Percentiles rank a stretch among this genome's conserved stretches.
Conservation (phyloP, 2,888 invertebrate species). For the Polylopha cassiicola region DNA sequence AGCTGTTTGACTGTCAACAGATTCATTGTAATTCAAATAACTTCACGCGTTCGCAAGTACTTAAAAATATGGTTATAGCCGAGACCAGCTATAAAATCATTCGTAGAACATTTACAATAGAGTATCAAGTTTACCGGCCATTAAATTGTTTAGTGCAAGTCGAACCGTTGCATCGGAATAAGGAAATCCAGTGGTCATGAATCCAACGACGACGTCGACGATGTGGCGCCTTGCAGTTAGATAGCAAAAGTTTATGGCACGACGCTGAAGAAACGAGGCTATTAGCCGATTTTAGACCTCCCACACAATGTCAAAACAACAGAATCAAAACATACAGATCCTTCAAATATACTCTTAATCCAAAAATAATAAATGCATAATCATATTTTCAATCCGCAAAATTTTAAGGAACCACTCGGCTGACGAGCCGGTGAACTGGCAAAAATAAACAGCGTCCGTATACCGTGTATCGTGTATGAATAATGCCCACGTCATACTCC, state of each 20-base stretch:
- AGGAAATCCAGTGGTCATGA: slow-evolving; percentile 47
- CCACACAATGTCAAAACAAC: slow-evolving; percentile 24
- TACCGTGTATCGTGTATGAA: slow-evolving; percentile 65
- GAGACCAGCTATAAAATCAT: slow-evolving; percentile 10
- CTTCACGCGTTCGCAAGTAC: too few species aligned
- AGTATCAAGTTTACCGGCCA: slow-evolving; percentile 25
- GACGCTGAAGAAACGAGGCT: slow-evolving; percentile 16
- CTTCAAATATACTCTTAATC: background rate
- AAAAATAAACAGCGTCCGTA: slow-evolving; percentile 69
- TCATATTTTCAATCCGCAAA: slow-evolving; percentile 22
- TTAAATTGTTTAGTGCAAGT: slow-evolving; percentile 46
- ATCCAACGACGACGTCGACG: slow-evolving; percentile 56
- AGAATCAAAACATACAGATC: background rate
- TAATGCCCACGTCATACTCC: slow-evolving; percentile 72
- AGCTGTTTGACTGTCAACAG: too few species aligned
- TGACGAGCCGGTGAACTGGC: slow-evolving; percentile 64
- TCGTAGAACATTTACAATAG: slow-evolving; percentile 5
- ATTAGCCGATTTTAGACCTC: slow-evolving; percentile 33
- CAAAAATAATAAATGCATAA: slow-evolving; percentile 15
- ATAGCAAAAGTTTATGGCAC: slow-evolving; percentile 42
- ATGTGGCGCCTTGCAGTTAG: slow-evolving; percentile 59
- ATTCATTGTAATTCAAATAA: too few species aligned
- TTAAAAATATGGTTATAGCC: background rate
- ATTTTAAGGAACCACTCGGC: slow-evolving; percentile 29
- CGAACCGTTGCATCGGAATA: slow-evolving; percentile 52